A percentile compares a stretch with the other conserved stretches of the same genome.
These are phyloP conservation scores for Siniperca scherzeri DNA, from an alignment of 2,797 vertebrate species.

Conservation along the genomic window DNA sequence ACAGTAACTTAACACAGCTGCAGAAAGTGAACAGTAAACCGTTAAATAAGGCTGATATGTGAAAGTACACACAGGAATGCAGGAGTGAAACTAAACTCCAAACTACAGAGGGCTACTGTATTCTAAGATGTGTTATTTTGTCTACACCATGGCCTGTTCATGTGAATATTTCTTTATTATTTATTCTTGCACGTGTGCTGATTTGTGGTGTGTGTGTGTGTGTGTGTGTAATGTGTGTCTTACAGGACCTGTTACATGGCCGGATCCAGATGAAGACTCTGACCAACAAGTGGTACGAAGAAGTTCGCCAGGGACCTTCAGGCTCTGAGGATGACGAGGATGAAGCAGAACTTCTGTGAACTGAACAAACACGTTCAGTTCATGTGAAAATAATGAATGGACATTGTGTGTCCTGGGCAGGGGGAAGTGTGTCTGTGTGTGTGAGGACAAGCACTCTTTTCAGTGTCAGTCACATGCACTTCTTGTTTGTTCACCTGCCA, in stretches of 20 bases:
- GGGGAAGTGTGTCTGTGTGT: not conserved
- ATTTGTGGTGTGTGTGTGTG: conserved; percentile 4
- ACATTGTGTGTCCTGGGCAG: conserved; percentile 24
- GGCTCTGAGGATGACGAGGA: conserved; percentile 98
- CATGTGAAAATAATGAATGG: conserved; percentile 30
- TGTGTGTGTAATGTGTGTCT: conserved; percentile 15
- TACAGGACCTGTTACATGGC: conserved; percentile 94
- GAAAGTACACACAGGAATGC: no score
- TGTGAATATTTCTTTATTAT: not conserved
- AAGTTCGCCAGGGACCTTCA: conserved; percentile 97
- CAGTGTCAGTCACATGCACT: conserved; percentile 21
- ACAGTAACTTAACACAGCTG: no score
- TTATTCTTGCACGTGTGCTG: not conserved
- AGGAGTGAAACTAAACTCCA: no score
- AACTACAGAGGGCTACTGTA: not conserved
- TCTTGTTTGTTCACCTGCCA: conserved; percentile 37
- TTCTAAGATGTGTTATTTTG: not conserved
- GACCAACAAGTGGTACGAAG: conserved; percentile 99
- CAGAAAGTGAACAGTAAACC: no score
- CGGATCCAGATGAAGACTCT: conserved; percentile 99
- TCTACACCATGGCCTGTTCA: not conserved
- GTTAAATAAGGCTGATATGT: no score
- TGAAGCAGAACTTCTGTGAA: conserved; percentile 92
- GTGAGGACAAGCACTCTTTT: conserved; percentile 12
- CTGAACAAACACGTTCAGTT: conserved; percentile 13